A percentile compares a stretch with the other conserved stretches of the same genome.
Evolutionary conservation across 2,797 vertebrate genomes (phyloP).

Genomic region (Sardinella longiceps): DNA sequence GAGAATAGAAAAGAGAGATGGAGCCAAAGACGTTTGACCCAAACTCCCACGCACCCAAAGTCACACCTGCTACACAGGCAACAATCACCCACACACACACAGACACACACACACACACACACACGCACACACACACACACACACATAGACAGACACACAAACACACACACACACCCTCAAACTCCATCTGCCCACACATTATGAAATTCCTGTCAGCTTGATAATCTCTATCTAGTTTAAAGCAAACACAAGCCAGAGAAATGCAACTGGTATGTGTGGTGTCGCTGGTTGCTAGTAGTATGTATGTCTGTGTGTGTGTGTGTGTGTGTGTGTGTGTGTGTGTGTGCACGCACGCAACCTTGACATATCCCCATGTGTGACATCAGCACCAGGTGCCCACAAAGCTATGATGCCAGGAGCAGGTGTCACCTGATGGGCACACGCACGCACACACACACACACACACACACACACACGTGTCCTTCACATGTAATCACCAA

Average conservation of each 20-base stretch:
- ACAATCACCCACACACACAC: background rate
- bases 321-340: conserved; percentile 15
- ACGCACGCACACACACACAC: background rate
- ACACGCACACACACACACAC: background rate
- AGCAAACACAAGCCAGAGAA: background rate
- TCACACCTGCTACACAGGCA: conserved; percentile 10
- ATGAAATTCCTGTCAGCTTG: background rate
- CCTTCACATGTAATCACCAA: background rate
- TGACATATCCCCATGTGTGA: background rate
- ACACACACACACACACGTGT: background rate
- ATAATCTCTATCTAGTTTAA: conserved; percentile 4
- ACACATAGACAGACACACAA: background rate
- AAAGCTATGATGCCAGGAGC: background rate
- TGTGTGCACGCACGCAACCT: no score
- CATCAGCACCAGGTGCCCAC: background rate
- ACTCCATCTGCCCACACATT: background rate
- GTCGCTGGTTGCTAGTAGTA: background rate
- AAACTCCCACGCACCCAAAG: background rate
- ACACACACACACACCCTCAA: background rate
- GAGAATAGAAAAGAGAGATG: no score
- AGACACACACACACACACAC: background rate
- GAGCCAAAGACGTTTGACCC: conserved; percentile 15
- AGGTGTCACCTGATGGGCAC: background rate
- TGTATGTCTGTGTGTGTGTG: conserved; percentile 3
- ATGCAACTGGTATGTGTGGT: conserved; percentile 1